Evolutionary conservation across 2,797 vertebrate genomes (phyloP).

Genomic region (Sebastolobus altivelis): DNA sequence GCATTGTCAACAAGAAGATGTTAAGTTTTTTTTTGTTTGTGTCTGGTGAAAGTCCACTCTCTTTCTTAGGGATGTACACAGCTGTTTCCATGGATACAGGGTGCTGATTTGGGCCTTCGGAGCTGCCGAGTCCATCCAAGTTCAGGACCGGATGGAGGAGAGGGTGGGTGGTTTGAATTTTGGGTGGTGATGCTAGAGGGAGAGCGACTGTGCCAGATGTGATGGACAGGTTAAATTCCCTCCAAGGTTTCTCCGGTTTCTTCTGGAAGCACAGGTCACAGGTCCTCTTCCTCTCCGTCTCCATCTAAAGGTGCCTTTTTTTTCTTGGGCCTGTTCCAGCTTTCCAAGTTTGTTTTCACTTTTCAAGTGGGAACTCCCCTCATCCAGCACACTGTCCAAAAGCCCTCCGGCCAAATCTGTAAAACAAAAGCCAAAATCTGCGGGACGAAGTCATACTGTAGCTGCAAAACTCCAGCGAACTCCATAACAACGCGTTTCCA

Average conservation of each 20-base stretch:
- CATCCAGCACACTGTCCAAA: constrained; percentile 30
- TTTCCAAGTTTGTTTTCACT: constrained; percentile 64
- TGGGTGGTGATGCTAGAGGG: constrained; percentile 15
- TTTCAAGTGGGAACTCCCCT: constrained; percentile 59
- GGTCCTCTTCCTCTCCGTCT: constrained; percentile 22
- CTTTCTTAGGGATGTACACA: constrained; percentile 6
- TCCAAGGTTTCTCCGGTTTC: constrained; percentile 53
- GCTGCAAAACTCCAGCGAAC: constrained; percentile 28
- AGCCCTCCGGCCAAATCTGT: constrained; percentile 27
- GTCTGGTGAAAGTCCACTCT: not conserved
- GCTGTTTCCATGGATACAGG: constrained; percentile 39
- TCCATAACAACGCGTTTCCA: constrained; percentile 60
- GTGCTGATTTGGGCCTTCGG: constrained; percentile 26
- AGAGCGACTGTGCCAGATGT: constrained; percentile 64
- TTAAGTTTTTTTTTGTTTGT: constrained; percentile 1
- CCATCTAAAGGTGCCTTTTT: constrained; percentile 42
- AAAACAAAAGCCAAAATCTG: constrained; percentile 34
- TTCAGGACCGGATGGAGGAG: constrained; percentile 21
- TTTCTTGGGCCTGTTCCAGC: constrained; percentile 53
- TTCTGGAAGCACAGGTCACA: constrained; percentile 35
- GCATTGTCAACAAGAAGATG: not conserved
- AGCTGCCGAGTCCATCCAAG: constrained; percentile 10
- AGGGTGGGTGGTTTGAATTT: constrained; percentile 19
- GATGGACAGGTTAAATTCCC: constrained; percentile 40
- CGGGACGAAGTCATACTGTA: constrained; percentile 25